Base-by-base conservation (phyloP, 2,113 vertebrate species). In the Synchiropus splendidus region DNA sequence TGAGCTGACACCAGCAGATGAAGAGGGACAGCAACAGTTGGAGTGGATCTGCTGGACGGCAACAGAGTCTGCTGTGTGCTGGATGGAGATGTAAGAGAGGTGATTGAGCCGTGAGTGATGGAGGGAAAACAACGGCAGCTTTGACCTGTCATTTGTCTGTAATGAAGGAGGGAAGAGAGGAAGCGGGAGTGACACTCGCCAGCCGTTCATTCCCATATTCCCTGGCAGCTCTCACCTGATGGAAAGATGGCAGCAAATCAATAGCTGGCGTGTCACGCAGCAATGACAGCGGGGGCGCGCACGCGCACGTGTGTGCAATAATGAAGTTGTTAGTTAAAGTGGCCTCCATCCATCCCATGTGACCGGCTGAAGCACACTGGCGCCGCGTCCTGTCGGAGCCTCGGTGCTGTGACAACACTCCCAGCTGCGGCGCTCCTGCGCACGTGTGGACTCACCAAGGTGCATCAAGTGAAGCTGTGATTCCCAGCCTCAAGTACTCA, bases 221-320 rank as follows among this genome's bases (percentile, higher is more conserved):
- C 74, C 76, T 62, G 66, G 82, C 78, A 87, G 79, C 78, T 80
- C 82, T 86, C 67, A 75, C 81, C 78, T 83, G 72, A 74, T 84
- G 82, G 72, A 88, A 84, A 79, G 63, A 74, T 83, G 86, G 86
- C 86, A 91, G 85, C 62, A 92, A 94, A 90, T 92, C 87, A 87
- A 89, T 91, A 84, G 64, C 41, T 64, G 52, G 64, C 77, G 82
- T 77, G 83, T 86, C 87, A 91, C 85, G 66, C 83, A 83, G 86
- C 87, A 80, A 89, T 87, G 84, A 83, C 67, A 77, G 61, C 65
- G 46, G 70, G 73, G 69, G 51, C 54, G 64, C 74, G 66, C 70
- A 67, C 67, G 72, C 57, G 70, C 75, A 67, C 67, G 74, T 76
- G 72, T 77, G 68, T 69, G 54, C n/a, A n/a, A n/a, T n/a, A n/a